These are phyloP conservation scores for Leucophenga varia DNA, from an alignment of 1,140 invertebrate genomes.

Conservation along the genomic window DNA sequence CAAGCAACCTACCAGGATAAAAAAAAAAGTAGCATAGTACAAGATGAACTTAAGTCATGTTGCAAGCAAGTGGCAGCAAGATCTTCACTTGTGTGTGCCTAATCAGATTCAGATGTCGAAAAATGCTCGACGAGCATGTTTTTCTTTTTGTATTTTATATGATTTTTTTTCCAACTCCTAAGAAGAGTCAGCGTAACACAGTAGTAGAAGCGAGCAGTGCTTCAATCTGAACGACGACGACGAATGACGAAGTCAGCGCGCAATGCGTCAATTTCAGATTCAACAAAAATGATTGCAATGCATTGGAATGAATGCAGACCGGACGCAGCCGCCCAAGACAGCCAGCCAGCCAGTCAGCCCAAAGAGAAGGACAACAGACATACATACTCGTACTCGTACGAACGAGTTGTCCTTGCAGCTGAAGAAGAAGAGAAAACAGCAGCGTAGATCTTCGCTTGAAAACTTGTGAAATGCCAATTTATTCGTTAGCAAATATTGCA, in stretches of 20 bases:
- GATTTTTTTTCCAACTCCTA: constrained; percentile 5
- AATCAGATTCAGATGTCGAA: constrained; percentile 54
- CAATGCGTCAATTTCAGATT: constrained; percentile 54
- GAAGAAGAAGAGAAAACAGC: too few relatives aligned
- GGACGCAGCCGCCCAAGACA: constrained; percentile 5
- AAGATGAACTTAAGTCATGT: too few relatives aligned
- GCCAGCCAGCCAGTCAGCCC: constrained; percentile 22
- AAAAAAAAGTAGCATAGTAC: too few relatives aligned
- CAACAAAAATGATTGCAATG: constrained; percentile 54
- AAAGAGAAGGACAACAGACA: too few relatives aligned
- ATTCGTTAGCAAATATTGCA: constrained; percentile 54
- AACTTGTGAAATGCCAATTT: constrained; percentile 54
- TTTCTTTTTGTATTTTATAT: not conserved
- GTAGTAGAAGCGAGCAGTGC: constrained; percentile 28
- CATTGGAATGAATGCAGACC: constrained; percentile 27
- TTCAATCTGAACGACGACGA: too few relatives aligned
- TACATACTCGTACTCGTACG: too few relatives aligned
- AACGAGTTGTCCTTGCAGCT: too few relatives aligned
- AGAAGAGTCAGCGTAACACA: constrained; percentile 38
- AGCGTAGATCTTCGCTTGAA: too few relatives aligned
- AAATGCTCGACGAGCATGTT: constrained; percentile 40
- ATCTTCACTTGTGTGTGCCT: constrained; percentile 21
- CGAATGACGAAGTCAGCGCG: constrained; percentile 52
- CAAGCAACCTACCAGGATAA: too few relatives aligned
- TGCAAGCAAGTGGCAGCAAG: too few relatives aligned